Base-by-base conservation (phyloP, 2,797 vertebrate genomes). In the Gymnothorax reevesii region DNA sequence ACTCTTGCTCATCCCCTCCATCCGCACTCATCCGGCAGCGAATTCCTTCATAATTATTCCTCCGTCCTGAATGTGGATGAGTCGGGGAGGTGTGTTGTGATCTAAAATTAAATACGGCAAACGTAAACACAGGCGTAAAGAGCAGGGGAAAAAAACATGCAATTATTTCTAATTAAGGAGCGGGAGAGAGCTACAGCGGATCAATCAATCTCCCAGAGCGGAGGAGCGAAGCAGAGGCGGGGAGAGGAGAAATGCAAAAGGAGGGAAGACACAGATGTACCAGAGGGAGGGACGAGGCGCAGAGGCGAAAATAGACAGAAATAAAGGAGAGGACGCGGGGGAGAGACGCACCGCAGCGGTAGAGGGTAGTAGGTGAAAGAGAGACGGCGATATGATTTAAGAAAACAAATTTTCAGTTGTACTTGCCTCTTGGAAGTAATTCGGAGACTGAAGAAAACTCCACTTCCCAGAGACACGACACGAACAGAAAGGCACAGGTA, bases 101-200 rank as follows among this genome's bases (percentile, higher is more conserved):
- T 94, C 90, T 90, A 91, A 94, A 95, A 95, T 94, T 93, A 94
- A 96, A 92, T 90, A 92, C 92, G 94, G 94, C 93, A 93, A 89
- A 91, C 92, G 87, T 93, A 95, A 95, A 95, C 94, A 95, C 82
- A 87, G 88, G 86, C 90, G 89, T 90, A 91, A 90, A 89, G 33
- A 42, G 33, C 33, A 87, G 84, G 88, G 57, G 71, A n/a, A 42
- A 42, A 89, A 95, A 95, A 94, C 93, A 92, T 94, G 90, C 90
- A 94, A 95, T 95, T 94, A 95, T 88, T 89, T 87, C 84, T 92
- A 94, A 96, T 95, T 94, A 94, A 88, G 89, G 92, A 88, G 85
- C n/a, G 6, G 84, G 90, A 92, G 91, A 91, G 86, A 91, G 88
- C 86, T 89, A 86, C 84, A n/a, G 86, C 88, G 89, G 92, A 93